Evolutionary conservation across 1,140 invertebrate genomes (phyloP), one percentile per base, ranked within the genome.

Genomic region (Temnothorax nylanderi): DNA sequence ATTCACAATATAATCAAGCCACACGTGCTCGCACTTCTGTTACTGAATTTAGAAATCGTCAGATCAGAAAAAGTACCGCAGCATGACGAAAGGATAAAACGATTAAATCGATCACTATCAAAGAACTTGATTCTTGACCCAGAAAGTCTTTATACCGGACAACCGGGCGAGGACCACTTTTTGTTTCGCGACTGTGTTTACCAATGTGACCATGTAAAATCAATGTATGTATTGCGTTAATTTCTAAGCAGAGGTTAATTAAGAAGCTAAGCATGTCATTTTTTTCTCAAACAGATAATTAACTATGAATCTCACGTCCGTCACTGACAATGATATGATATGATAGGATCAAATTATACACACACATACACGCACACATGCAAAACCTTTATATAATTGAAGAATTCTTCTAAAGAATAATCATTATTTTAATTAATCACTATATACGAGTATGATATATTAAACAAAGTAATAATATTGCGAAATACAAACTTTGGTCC

Each of bases 51-150:
- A 85, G 58, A 75, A 84, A 69, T 72, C 44, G 47, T 32, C 7
- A n/a, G 18, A 11, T 64, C 37, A 54, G 7, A 65, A 76, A 56
- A 58, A 64, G 60, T 67, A 32, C 2, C 6, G 16, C 65, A 65
- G 47, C 65, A 51, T 85, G 56, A 41, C 56, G 58, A 62, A 72
- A 75, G 56, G 26, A 72, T 85, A 74, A 54, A 72, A 26, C 54
- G 26, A 74, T 75, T 85, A 54, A 85, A 91, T 85, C 86, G 89
- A 88, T 92, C 90, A 56, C 88, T 89, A 91, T 91, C 92, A 91
- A 93, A 93, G 93, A 94, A 95, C 94, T 94, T 94, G 93, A 93
- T 93, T 95, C 93, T 94, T 94, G 93, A 94, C 93, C 94, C 91
- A 94, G 93, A 94, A 94, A 94, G 87, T 91, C 81, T 86, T 87